Percentiles rank a stretch among this genome's conserved stretches.
Conservation (phyloP, 2,797 vertebrate genomes). For the Lutjanus argentimaculatus region DNA sequence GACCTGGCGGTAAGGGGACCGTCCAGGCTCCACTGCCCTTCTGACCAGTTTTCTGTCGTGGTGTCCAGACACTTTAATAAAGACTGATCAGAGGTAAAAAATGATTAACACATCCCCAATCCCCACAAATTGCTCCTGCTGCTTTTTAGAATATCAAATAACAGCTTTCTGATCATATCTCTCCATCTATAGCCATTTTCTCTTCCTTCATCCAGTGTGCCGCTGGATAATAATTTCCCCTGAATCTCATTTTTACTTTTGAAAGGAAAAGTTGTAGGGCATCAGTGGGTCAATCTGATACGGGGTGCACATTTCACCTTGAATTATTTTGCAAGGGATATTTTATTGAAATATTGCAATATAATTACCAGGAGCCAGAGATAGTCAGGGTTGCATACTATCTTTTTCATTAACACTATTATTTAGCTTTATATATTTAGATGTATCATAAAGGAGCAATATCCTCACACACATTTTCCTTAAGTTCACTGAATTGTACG, state of each 20-base stretch:
- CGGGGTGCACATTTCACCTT: slow-evolving; percentile 18
- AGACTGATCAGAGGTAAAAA: slow-evolving; percentile 33
- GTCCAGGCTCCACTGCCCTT: neutral
- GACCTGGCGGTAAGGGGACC: neutral
- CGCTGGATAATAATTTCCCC: slow-evolving; percentile 36
- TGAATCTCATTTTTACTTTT: slow-evolving; percentile 44
- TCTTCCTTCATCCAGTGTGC: neutral
- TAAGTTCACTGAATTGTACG: neutral
- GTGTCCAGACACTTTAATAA: slow-evolving; percentile 27
- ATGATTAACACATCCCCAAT: slow-evolving; percentile 31
- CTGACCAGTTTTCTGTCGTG: slow-evolving; percentile 9
- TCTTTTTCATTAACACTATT: slow-evolving; percentile 12
- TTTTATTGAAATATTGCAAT: slow-evolving; percentile 35
- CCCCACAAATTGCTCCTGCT: slow-evolving; percentile 26
- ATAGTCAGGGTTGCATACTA: slow-evolving; percentile 10
- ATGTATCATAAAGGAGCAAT: neutral
- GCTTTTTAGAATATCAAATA: slow-evolving; percentile 56
- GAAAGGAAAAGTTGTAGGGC: slow-evolving; percentile 38
- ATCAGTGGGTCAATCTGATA: slow-evolving; percentile 43
- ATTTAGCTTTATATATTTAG: slow-evolving; percentile 8
- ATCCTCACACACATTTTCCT: neutral
- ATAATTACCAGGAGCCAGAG: slow-evolving; percentile 2
- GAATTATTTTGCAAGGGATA: slow-evolving; percentile 22
- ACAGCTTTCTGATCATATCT: slow-evolving; percentile 51
- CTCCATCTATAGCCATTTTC: slow-evolving; percentile 11